Base-by-base conservation (phyloP, 2,888 invertebrate genomes). In the Desoria tigrina region DNA sequence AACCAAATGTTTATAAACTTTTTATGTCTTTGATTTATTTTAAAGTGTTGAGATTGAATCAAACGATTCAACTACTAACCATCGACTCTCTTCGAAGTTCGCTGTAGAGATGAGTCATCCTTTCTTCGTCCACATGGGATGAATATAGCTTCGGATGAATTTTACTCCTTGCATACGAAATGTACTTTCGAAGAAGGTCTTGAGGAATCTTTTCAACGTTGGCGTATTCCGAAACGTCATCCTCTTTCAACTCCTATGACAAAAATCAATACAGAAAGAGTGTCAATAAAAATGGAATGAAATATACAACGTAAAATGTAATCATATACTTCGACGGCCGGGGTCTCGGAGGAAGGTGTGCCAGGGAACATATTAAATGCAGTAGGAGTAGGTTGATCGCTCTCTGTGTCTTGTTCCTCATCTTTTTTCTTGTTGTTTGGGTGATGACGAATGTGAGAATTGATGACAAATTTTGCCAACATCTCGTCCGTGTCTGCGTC, bases 101-200 rank as follows among this genome's bases (percentile, higher is more conserved):
- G 60, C 94, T 88, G 83, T 99, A 99, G 86, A 99, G 91, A 80
- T 92, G 93, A 0, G 98, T 92, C 45, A 99, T 90, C 83, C 97
- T 96, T 79, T 99, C 98, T 80, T 96, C 91, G 80, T 98, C 95
- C 84, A 97, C 91, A 11, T 61, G 45, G 21, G 42, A n/a, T 76
- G 92, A 90, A 67, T 88, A 87, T 51, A 96, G 81, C 80, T 95
- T 94, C 0, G 99, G 99, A 77, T 90, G 91, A 42, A 95, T 87
- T 79, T 94, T 95, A 81, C 97, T 93, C 66, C 90, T 87, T 0
- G 97, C 88, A 79, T 98, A 99, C 0, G 97, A 92, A 62, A 99
- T 90, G 79, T 99, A 99, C 79, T 99, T 99, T 79, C 90, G 91
- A 55, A 99, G 83, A 73, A 98, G 80, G 69, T 96, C 94, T 80